Percentiles rank a stretch among this genome's conserved stretches.
Conservation (phyloP, 2,888 invertebrate species). For the Pelosia muscerda region DNA sequence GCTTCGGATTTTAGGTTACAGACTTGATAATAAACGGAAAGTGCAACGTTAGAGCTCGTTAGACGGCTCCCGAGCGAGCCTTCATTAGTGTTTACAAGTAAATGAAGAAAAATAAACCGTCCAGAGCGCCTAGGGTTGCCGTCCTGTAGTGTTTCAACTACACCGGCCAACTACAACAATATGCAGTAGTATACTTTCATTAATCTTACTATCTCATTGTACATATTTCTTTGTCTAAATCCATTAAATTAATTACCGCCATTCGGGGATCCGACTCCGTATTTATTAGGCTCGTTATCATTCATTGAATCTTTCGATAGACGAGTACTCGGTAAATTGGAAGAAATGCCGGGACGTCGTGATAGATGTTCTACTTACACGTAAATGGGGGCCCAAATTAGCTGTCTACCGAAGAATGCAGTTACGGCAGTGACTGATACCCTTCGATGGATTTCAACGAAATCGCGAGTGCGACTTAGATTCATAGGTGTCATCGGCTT, state of each 20-base stretch:
- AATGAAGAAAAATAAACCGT: slow-evolving; percentile 71
- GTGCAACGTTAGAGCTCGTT: slow-evolving; percentile 76
- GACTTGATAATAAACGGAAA: slow-evolving; percentile 73
- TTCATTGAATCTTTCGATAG: slow-evolving; percentile 85
- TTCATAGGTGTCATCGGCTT: slow-evolving; percentile 80
- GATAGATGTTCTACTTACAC: slow-evolving; percentile 83
- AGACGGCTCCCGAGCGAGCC: slow-evolving; percentile 65
- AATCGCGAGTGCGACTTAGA: slow-evolving; percentile 66
- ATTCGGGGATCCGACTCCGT: slow-evolving; percentile 83
- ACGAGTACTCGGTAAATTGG: slow-evolving; percentile 76
- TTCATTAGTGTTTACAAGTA: slow-evolving; percentile 78
- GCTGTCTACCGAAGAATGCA: slow-evolving; percentile 83
- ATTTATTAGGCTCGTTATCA: slow-evolving; percentile 87
- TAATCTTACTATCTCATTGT: slow-evolving; percentile 84
- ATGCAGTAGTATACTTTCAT: slow-evolving; percentile 66
- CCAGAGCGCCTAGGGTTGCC: slow-evolving; percentile 49
- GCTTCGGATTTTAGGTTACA: slow-evolving; percentile 63
- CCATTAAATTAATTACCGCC: slow-evolving; percentile 86
- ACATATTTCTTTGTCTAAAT: slow-evolving; percentile 87
- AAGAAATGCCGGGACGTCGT: slow-evolving; percentile 74
- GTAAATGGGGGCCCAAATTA: slow-evolving; percentile 82
- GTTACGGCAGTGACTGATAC: slow-evolving; percentile 80
- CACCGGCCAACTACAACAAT: slow-evolving; percentile 60
- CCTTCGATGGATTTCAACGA: slow-evolving; percentile 57
- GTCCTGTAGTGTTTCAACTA: slow-evolving; percentile 28